Evolutionary conservation across 1,140 invertebrate species (phyloP).

Genomic region (Euborellia annulipes): DNA sequence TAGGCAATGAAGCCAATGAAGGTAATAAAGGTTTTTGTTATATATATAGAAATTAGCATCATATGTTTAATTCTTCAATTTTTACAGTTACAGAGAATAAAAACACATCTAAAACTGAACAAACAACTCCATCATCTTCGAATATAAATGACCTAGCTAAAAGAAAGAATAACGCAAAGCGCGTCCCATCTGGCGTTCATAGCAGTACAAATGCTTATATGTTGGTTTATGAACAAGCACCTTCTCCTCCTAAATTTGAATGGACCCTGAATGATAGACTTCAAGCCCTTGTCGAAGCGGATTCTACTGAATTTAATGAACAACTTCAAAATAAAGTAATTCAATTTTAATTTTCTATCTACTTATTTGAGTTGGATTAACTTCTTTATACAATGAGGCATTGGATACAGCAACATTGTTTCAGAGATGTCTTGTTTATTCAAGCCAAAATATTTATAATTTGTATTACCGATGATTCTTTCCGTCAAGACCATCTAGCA

Average conservation of each 20-base stretch:
- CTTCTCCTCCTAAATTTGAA: not conserved
- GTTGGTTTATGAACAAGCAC: conserved; percentile 28
- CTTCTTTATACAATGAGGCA: too few species aligned
- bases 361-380: too few species aligned
- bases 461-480: too few species aligned
- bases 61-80: conserved; percentile 2
- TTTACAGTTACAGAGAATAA: conserved; percentile 13
- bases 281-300: not conserved
- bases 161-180: conserved; percentile 34
- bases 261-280: conserved; percentile 1
- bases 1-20: conserved; percentile 33
- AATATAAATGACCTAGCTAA: conserved; percentile 26
- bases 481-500: too few species aligned
- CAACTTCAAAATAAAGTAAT: too few species aligned
- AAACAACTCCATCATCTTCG: not conserved
- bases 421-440: too few species aligned
- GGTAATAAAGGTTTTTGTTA: too few species aligned
- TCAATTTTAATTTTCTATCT: too few species aligned
- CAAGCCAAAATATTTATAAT: too few species aligned
- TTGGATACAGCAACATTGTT: too few species aligned
- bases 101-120: conserved; percentile 7
- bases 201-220: conserved; percentile 31
- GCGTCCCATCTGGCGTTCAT: conserved; percentile 54
- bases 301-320: not conserved
- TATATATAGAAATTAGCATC: too few species aligned